Base-by-base conservation (phyloP, 2,113 vertebrate species). In the Trochalopteron elliotii region DNA sequence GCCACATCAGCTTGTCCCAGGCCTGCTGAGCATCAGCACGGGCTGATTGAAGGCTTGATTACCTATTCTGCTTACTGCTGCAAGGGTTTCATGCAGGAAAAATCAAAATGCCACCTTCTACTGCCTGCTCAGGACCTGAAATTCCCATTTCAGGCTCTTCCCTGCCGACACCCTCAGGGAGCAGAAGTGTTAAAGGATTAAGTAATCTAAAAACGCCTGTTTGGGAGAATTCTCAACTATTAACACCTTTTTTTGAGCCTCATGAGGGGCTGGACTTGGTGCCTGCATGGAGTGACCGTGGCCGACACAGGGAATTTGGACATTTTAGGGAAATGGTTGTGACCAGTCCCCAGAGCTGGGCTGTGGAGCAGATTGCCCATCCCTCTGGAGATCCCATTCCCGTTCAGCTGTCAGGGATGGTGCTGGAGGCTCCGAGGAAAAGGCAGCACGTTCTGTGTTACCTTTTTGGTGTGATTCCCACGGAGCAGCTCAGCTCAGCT, bases 401-500 rank as follows among this genome's bases (percentile, higher is more conserved):
- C n/a, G 33, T 20, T 3, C 0, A 3, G 64, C 69, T 33, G 17
- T 6, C 14, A 2, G 60, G 45, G 39, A 2, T 4, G 6, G 11
- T 17, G 64, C 87, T 93, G 96, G 84, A 65, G 50, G 59, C 75
- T 85, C 55, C 12, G 0, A 31, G 91, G 92, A 70, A 6, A 47
- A 90, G 56, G 1, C 90, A 77, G 50, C 39, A 0, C 10, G 0
- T 76, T 93, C n/a, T 63, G 23, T 15, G 82, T 7, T 90, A 90
- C 94, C 96, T 97, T 68, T 35, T 22, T 81, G 93, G 90, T 86
- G 87, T 19, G 8, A 75, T 96, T 96, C 90, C 94, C 95, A 92
- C 64, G 59, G 55, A 56, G 87, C 93, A 37, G 74, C 55, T 83
- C 37, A 39, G 37, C 37, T 10, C 6, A 1, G 69, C 88, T 19